Evolutionary conservation across 2,797 vertebrate species (phyloP).

Genomic region (Sternotherus odoratus): DNA sequence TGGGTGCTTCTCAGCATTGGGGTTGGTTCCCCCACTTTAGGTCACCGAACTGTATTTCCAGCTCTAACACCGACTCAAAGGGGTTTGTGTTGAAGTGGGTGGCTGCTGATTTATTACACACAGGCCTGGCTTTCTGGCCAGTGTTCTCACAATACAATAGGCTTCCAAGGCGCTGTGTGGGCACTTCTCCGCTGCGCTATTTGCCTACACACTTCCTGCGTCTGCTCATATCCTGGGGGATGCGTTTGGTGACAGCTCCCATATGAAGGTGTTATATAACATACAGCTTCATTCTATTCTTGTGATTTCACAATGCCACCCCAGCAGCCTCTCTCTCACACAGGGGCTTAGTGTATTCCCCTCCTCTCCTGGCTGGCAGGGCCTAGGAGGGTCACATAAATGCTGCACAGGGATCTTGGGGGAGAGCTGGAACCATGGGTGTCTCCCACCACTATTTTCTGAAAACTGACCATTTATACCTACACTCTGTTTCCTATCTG

Average conservation of each 20-base stretch:
- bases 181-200: not conserved
- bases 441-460: no score
- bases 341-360: not conserved
- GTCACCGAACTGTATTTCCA: not conserved
- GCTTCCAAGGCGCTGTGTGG: not conserved
- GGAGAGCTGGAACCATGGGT: no score
- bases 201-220: not conserved
- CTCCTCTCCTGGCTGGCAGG: not conserved
- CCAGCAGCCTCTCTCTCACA: not conserved
- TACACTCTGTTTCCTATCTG: no score
- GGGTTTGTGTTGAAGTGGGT: constrained; percentile 6
- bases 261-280: not conserved
- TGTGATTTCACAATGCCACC: not conserved
- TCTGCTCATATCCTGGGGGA: not conserved
- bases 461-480: no score
- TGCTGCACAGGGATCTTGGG: not conserved
- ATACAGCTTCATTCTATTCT: not conserved
- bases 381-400: not conserved
- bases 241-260: not conserved
- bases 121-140: not conserved
- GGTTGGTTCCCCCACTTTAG: not conserved
- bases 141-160: rapidly evolving
- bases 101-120: constrained; percentile 7
- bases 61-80: rapidly evolving
- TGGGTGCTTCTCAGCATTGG: rapidly evolving